Conservation (phyloP, 2,113 vertebrate species). For the Neolamprologus falcicula region DNA sequence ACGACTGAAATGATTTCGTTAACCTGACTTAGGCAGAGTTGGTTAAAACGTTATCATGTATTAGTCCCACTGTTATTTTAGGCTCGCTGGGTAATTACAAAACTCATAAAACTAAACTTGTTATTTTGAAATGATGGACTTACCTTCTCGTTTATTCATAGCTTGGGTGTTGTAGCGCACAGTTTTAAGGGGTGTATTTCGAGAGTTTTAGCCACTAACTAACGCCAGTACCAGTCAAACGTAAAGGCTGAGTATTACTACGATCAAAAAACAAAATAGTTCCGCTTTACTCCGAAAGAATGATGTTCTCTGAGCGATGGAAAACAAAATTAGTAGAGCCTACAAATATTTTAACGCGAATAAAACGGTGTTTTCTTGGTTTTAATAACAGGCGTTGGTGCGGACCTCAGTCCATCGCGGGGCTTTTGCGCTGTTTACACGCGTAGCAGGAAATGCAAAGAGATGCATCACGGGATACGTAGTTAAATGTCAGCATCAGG, state of each 20-base stretch:
- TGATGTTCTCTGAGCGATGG: rapidly evolving
- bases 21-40: too few relatives aligned
- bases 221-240: not conserved
- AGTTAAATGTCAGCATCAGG: not conserved
- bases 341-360: not conserved
- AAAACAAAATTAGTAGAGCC: not conserved
- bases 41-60: not conserved
- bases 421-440: slow-evolving; percentile 18
- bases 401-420: not conserved
- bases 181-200: not conserved
- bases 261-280: not conserved
- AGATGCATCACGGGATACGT: slow-evolving; percentile 53
- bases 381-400: slow-evolving; percentile 21
- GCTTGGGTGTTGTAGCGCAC: not conserved
- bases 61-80: not conserved
- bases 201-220: not conserved
- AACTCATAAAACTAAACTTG: not conserved
- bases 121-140: not conserved
- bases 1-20: not conserved
- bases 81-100: not conserved
- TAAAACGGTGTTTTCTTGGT: not conserved
- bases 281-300: not conserved
- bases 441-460: not conserved
- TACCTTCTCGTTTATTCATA: slow-evolving; percentile 69
- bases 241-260: not conserved